Percentiles rank a stretch among this genome's conserved stretches.
phyloP scores from a whole-genome alignment of 2,888 invertebrate species.

The Drosophila putrida region DNA sequence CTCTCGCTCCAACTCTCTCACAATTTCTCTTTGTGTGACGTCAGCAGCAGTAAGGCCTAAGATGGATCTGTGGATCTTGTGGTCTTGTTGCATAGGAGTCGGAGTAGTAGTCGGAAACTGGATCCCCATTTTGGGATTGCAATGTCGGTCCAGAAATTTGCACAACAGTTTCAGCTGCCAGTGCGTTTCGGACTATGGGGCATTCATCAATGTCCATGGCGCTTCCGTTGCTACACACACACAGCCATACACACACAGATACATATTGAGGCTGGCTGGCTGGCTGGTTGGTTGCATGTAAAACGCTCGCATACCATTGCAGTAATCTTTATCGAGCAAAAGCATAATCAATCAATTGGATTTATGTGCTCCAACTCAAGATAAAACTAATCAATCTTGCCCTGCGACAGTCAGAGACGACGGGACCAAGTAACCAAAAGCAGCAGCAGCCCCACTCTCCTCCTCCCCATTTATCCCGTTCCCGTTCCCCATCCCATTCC shows the following conservation, averaged over 20 bases:
- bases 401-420: slow-evolving; percentile 67
- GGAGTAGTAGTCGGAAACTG: slow-evolving; percentile 18
- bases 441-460: slow-evolving; percentile 16
- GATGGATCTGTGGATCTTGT: slow-evolving; percentile 75
- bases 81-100: slow-evolving; percentile 24
- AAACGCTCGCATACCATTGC: slow-evolving; percentile 62
- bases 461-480: background rate
- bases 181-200: slow-evolving; percentile 44
- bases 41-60: slow-evolving; percentile 38
- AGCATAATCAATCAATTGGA: slow-evolving; percentile 84
- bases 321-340: slow-evolving; percentile 78
- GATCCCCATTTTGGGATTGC: slow-evolving; percentile 40
- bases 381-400: slow-evolving; percentile 84
- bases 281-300: slow-evolving; percentile 51
- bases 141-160: slow-evolving; percentile 36
- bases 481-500: background rate
- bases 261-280: slow-evolving; percentile 24
- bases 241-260: slow-evolving; percentile 26
- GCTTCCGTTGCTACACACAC: slow-evolving; percentile 62
- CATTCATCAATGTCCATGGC: slow-evolving; percentile 77
- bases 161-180: slow-evolving; percentile 23
- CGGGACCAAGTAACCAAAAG: slow-evolving; percentile 23
- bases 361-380: slow-evolving; percentile 83
- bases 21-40: slow-evolving; percentile 22
- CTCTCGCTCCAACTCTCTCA: slow-evolving; percentile 39